phyloP scores from a whole-genome alignment of 2,113 vertebrate genomes.

The Heterotilapia buettikoferi region DNA sequence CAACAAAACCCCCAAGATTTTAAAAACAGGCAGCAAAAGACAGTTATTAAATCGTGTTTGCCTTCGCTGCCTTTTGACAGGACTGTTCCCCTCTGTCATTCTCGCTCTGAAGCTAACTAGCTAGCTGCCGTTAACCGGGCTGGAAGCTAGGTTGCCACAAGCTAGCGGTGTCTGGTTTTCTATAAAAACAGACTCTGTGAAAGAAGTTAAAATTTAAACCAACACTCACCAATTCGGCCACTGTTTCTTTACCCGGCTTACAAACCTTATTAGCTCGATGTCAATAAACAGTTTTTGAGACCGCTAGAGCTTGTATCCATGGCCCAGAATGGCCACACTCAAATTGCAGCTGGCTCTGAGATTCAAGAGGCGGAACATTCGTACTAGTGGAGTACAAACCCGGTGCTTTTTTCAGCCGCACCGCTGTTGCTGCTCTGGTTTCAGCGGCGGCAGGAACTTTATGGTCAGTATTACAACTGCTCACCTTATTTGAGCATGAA shows the following conservation, averaged over 20 bases:
- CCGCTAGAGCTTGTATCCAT: constrained; percentile 65
- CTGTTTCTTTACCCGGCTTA: constrained; percentile 1
- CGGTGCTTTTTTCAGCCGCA: constrained; percentile 39
- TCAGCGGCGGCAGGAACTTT: neutral
- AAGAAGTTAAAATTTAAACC: neutral
- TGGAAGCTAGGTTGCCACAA: constrained; percentile 12
- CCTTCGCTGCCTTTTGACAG: constrained; percentile 26
- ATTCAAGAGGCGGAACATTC: constrained; percentile 49
- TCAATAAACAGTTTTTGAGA: constrained; percentile 39
- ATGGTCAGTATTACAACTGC: neutral
- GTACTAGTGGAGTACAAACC: neutral
- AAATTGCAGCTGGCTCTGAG: constrained; percentile 34
- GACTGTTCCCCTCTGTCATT: constrained; percentile 56
- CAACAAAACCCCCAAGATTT: accelerated
- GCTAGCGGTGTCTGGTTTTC: constrained; percentile 3
- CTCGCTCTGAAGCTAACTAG: constrained; percentile 42
- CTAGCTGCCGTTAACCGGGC: constrained; percentile 24
- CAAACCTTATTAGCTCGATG: constrained; percentile 35
- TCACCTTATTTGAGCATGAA: neutral
- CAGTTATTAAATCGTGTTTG: neutral
- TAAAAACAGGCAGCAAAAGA: neutral
- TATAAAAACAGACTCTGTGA: neutral
- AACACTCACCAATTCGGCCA: constrained; percentile 47
- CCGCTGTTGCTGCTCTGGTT: neutral
- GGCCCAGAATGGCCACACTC: constrained; percentile 59